phyloP scores from a whole-genome alignment of 1,140 invertebrate genomes.

The Zaprionus ornatus region DNA sequence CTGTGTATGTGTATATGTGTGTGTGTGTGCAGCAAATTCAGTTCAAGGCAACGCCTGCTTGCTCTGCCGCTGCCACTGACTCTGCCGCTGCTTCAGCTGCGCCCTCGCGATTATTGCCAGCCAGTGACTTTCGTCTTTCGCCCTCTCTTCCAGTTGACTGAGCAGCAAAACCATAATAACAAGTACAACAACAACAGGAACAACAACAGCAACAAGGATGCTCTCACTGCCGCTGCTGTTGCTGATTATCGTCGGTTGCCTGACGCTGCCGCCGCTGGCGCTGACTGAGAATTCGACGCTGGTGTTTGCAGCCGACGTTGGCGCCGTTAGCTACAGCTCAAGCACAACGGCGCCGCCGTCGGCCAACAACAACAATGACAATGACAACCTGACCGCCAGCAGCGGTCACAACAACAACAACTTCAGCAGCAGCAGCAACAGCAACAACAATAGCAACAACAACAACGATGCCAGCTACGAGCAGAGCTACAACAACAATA shows the following conservation, averaged over 20 bases:
- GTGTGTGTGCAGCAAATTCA: constrained; percentile 52
- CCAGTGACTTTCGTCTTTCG: constrained; percentile 26
- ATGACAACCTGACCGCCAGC: constrained; percentile 1
- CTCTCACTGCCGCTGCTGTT: constrained; percentile 48
- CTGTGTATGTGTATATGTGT: constrained; percentile 18
- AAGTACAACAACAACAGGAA: constrained; percentile 24
- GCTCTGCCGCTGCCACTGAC: constrained; percentile 6
- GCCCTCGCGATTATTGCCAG: constrained; percentile 1
- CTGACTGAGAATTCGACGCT: constrained; percentile 36
- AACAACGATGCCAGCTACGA: constrained; percentile 53
- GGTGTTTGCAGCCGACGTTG: constrained; percentile 13
- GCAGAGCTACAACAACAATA: constrained; percentile 27
- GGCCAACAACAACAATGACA: constrained; percentile 36
- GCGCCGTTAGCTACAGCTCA: background rate
- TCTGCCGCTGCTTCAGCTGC: background rate
- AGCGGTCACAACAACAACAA: constrained; percentile 14
- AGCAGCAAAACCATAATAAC: constrained; percentile 26
- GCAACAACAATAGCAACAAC: constrained; percentile 35
- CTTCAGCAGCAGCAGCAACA: constrained; percentile 23
- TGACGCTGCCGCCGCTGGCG: constrained; percentile 41
- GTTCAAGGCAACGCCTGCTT: constrained; percentile 70
- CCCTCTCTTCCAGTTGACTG: constrained; percentile 41
- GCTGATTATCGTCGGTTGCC: constrained; percentile 39
- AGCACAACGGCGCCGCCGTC: constrained; percentile 3
- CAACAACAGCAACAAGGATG: constrained; percentile 28